phyloP scores from a whole-genome alignment of 2,113 vertebrate species.

The Chaetura pelagica region DNA sequence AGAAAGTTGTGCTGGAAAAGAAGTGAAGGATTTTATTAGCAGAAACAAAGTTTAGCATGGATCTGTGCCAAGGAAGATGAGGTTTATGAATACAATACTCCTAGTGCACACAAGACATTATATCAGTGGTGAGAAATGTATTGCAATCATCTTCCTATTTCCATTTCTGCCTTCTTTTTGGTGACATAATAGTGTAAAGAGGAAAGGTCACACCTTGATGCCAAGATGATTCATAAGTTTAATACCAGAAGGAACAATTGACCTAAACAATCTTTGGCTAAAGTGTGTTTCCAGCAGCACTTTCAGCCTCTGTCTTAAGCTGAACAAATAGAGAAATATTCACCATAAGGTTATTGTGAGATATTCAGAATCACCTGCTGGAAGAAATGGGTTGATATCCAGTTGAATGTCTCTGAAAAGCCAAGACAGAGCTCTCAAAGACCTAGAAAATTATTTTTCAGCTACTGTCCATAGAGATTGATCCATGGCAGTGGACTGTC shows the following conservation, averaged over 20 bases:
- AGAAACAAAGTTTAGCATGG: slow-evolving; percentile 22
- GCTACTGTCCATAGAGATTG: not conserved
- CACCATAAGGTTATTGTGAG: not conserved
- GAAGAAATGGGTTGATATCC: not conserved
- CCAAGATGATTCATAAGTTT: slow-evolving; percentile 71
- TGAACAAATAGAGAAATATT: not conserved
- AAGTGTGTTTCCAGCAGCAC: slow-evolving; percentile 41
- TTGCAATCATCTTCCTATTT: slow-evolving; percentile 64
- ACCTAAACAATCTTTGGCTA: slow-evolving; percentile 55
- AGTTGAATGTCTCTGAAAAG: not conserved
- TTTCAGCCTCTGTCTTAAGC: not conserved
- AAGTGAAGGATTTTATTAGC: not conserved
- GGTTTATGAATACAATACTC: slow-evolving; percentile 25
- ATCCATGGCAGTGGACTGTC: not conserved
- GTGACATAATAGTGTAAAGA: slow-evolving; percentile 59
- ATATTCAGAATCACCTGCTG: not conserved
- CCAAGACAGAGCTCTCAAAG: not conserved
- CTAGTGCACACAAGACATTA: slow-evolving; percentile 16
- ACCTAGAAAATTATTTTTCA: not conserved
- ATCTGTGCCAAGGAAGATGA: slow-evolving; percentile 45
- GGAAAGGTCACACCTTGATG: slow-evolving; percentile 66
- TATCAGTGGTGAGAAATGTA: slow-evolving; percentile 68
- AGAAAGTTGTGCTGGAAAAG: slow-evolving; percentile 3
- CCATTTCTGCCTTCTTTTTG: slow-evolving; percentile 63
- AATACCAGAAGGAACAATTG: slow-evolving; percentile 70